Evolutionary conservation across 2,888 invertebrate genomes (phyloP), one percentile per base, ranked within the genome.

Genomic region (Rotaria magnacalcarata): DNA sequence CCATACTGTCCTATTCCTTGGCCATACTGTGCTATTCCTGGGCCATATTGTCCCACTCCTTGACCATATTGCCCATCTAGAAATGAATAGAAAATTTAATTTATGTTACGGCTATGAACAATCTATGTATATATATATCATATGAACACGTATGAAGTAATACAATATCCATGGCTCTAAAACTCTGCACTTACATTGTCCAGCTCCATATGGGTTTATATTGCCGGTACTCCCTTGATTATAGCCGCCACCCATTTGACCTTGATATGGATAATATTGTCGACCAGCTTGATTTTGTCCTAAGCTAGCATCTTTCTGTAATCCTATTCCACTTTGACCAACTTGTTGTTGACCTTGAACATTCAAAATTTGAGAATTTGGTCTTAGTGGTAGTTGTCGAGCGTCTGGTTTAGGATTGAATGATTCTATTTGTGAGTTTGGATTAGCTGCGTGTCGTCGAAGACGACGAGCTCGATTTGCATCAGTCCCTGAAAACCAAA

Each of bases 391-490:
- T 67, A 5, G 34, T 67, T 67, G 67, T 16, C 67, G 67, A 67
- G 67, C 34, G 2, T 67, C 67, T 1, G 67, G 16, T 34, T 27
- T 11, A 34, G 67, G 11, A 34, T 67, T 67, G 5, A 67, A 27
- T 67, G 34, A 7, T 34, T 67, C 34, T 34, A 14, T 0, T 27
- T 34, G 34, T 19, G 34, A 34, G 7, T 67, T 67, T 34, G 5
- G 67, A 67, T 67, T 67, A 67, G 14, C 67, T 34, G 67, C 0
- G 34, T 67, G 67, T 67, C 67, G 27, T 41, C 67, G 67, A 41
- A 34, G 67, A 67, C 67, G 67, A 67, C 67, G 67, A 67, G 67
- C 67, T 67, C 67, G 67, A 67, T 67, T 67, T 14, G 67, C 67
- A 67, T 67, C 67, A 27, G 19, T 34, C 2, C 14, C 67, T 67